These are phyloP conservation scores for Bombus consobrinus DNA, from an alignment of 1,140 invertebrate genomes.

Conservation along the genomic window DNA sequence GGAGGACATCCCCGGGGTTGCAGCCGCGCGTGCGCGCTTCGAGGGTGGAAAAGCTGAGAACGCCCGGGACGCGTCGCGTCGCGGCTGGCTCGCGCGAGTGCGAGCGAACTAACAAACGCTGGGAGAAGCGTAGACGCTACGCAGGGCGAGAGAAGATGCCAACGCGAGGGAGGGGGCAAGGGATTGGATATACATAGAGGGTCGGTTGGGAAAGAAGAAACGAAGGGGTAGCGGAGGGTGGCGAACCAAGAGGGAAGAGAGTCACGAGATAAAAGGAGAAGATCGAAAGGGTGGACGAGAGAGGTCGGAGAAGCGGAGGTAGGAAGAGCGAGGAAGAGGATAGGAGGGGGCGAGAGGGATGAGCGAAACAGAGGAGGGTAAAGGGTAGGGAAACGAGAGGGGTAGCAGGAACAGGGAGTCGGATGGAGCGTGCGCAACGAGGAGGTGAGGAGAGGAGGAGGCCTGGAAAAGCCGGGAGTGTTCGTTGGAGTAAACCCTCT, in stretches of 20 bases:
- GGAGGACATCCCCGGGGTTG: conserved; percentile 66
- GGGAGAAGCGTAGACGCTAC: conserved; percentile 34
- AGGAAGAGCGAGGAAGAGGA: background rate
- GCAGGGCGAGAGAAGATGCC: background rate
- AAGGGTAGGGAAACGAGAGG: background rate
- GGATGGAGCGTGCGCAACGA: conserved; percentile 38
- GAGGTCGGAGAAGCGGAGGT: background rate
- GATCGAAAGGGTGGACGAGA: background rate
- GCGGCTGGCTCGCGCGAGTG: conserved; percentile 25
- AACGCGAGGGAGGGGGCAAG: background rate
- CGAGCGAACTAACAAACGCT: conserved; percentile 1
- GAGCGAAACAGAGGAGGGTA: background rate
- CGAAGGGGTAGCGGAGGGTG: background rate
- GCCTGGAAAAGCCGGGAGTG: conserved; percentile 62
- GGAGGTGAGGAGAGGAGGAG: conserved; percentile 33
- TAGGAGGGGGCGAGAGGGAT: background rate
- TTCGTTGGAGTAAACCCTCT: conserved; percentile 49
- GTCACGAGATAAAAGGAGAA: no score
- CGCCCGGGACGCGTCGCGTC: conserved; percentile 78
- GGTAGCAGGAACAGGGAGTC: background rate
- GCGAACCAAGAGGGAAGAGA: conserved; percentile 22
- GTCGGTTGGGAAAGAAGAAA: conserved; percentile 28
- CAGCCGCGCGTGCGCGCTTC: conserved; percentile 74
- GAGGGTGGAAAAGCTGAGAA: conserved; percentile 80
- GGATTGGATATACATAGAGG: background rate